Evolutionary conservation across 1,140 invertebrate genomes (phyloP), one percentile per base, ranked within the genome.

Genomic region (Tyrophagus putrescentiae): DNA sequence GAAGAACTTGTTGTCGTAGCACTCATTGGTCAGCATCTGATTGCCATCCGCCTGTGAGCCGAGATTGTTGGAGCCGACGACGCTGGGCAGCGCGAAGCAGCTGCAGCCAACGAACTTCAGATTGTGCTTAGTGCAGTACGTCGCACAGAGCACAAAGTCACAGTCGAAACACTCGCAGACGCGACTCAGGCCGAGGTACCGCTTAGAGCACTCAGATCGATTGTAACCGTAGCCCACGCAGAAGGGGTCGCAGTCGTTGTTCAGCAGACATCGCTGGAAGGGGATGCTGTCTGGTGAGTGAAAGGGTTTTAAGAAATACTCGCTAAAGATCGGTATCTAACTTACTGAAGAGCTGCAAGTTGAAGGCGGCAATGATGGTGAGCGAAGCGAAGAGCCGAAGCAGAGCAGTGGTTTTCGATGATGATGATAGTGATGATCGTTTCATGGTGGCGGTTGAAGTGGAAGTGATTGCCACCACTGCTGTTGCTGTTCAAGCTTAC

Each of bases 61-160:
- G 16, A 21, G 31, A 21, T 59, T 59, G 13, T 25, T n/a, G 21
- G 29, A 4, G 3, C 36, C 27, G 13, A 42, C 39, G 6, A 42
- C 31, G 9, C 6, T 21, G n/a, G 57, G 57, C 11, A 59, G 27
- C 33, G 34, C 39, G 50, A 59, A 59, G 34, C 57, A 59, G 34
- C 39, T 59, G 23, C 57, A 59, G 11, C 57, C 57, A 31, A 59
- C 41, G 33, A 59, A 59, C 25, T 59, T 59, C 16, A 59, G 39
- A 45, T 44, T 28, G 6, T 28, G 6, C 50, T 59, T 59, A n/a
- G 57, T 59, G 36, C 57, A 59, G 34, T 42, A 59, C 9, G 9
- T 41, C 11, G 57, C 57, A 45, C 57, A 59, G n/a, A 42, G 23
- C n/a, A 59, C 57, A 44, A 59, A 59, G 29, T 59, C 57, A 45